Evolutionary conservation across 2,888 invertebrate genomes (phyloP).

Genomic region (Pristionchus exspectatus): DNA sequence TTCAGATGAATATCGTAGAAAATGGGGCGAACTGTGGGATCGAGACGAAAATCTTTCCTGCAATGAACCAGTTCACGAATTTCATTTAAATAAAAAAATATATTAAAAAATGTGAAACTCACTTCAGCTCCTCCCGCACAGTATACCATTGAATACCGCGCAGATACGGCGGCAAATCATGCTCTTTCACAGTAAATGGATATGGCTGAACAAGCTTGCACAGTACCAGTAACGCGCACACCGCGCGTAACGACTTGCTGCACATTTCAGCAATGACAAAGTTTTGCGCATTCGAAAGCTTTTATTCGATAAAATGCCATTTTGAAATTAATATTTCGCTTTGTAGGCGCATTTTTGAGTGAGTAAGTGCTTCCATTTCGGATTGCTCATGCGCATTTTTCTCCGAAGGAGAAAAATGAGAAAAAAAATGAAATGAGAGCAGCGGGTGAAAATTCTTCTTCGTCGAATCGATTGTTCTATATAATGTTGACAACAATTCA

Average conservation of each 20-base stretch:
- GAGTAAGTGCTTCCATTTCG: too few relatives aligned
- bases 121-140: not conserved
- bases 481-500: too few relatives aligned
- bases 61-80: not conserved
- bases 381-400: too few relatives aligned
- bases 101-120: not conserved
- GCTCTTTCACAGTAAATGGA: not conserved
- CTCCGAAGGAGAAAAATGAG: too few relatives aligned
- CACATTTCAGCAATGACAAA: not conserved
- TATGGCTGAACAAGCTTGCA: not conserved
- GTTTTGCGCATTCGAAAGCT: not conserved
- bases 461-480: too few relatives aligned
- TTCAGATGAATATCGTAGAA: not conserved
- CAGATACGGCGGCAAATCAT: not conserved
- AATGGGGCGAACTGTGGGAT: not conserved
- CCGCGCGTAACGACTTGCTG: not conserved
- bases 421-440: too few relatives aligned
- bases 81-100: too few relatives aligned
- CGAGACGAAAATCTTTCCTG: not conserved
- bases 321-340: too few relatives aligned
- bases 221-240: not conserved
- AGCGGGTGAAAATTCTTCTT: too few relatives aligned
- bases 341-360: too few relatives aligned
- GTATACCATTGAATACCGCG: not conserved
- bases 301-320: not conserved